A percentile compares a stretch with the other conserved stretches of the same genome.
Evolutionary conservation across 1,140 invertebrate species (phyloP).

Genomic region (Meloidogyne floridensis): DNA sequence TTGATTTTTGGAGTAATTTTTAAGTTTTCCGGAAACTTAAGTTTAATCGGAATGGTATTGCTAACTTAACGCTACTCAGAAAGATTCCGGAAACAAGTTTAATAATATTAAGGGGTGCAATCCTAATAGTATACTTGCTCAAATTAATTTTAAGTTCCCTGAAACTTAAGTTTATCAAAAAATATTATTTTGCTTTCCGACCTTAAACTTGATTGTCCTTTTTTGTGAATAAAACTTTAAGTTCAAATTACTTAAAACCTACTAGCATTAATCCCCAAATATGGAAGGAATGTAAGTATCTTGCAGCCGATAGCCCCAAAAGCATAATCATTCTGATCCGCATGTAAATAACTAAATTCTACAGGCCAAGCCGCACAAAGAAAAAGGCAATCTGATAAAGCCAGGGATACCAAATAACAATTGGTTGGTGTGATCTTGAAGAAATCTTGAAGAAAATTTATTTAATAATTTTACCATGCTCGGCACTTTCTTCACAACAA

Average conservation of each 20-base stretch:
- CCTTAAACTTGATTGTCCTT: too few species aligned
- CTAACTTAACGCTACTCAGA: too few species aligned
- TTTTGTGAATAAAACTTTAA: neutral
- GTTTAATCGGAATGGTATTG: too few species aligned
- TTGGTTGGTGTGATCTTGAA: slow-evolving; percentile 73
- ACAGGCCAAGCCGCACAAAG: slow-evolving; percentile 72
- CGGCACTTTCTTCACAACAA: slow-evolving; percentile 59
- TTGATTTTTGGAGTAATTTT: neutral
- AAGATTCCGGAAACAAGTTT: too few species aligned
- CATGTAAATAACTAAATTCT: slow-evolving; percentile 72
- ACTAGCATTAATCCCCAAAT: slow-evolving; percentile 71
- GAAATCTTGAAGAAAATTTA: slow-evolving; percentile 61
- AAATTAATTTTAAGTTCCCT: neutral
- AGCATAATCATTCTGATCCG: slow-evolving; percentile 71
- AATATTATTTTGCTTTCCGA: too few species aligned
- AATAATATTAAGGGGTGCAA: too few species aligned
- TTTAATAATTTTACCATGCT: slow-evolving; percentile 55
- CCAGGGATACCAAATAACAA: slow-evolving; percentile 73
- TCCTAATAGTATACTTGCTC: too few species aligned
- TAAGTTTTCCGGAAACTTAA: too few species aligned
- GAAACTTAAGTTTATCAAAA: too few species aligned
- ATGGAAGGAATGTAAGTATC: slow-evolving; percentile 73
- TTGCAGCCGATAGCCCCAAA: slow-evolving; percentile 72
- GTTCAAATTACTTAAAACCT: slow-evolving; percentile 58
- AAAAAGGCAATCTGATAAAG: slow-evolving; percentile 72